A percentile compares a stretch with the other conserved stretches of the same genome.
These are phyloP conservation scores for Typhlichthys subterraneus DNA, from an alignment of 2,797 vertebrate genomes.

Conservation along the genomic window DNA sequence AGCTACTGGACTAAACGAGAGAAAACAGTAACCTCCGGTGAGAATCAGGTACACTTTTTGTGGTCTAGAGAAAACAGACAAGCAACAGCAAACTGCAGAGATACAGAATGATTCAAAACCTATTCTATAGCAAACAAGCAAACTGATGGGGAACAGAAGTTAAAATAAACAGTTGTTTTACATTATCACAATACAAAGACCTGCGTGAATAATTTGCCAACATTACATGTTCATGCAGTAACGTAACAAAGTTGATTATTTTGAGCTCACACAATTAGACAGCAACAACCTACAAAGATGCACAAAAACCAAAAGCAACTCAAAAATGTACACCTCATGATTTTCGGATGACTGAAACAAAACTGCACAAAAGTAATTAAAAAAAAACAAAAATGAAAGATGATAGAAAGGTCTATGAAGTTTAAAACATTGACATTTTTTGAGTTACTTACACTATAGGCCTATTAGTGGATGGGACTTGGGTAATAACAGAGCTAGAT, in stretches of 20 bases:
- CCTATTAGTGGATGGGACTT: conserved; percentile 95
- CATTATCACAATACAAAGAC: conserved; percentile 1
- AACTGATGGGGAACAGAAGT: conserved; percentile 34
- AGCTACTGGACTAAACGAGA: conserved; percentile 87
- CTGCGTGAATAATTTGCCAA: neutral
- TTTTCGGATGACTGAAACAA: conserved; percentile 54
- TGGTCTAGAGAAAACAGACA: conserved; percentile 12
- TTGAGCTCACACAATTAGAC: conserved; percentile 10
- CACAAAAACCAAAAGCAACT: conserved; percentile 54
- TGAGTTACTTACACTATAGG: conserved; percentile 95
- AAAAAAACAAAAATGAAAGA: conserved; percentile 42
- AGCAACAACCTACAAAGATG: conserved; percentile 17
- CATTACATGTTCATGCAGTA: conserved; percentile 16
- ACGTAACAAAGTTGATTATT: neutral
- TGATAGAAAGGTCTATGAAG: conserved; percentile 44
- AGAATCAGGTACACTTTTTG: conserved; percentile 11
- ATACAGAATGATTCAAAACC: conserved; percentile 14
- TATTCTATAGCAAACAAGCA: conserved; percentile 35
- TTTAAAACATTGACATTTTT: conserved; percentile 57
- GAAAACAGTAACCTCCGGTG: conserved; percentile 31
- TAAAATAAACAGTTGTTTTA: conserved; percentile 18
- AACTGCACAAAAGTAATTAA: conserved; percentile 56
- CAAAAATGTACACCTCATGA: conserved; percentile 57
- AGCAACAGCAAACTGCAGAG: conserved; percentile 11
- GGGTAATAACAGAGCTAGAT: conserved; percentile 99